Evolutionary conservation across 1,140 invertebrate species (phyloP).

Genomic region (Eufriesea mexicana): DNA sequence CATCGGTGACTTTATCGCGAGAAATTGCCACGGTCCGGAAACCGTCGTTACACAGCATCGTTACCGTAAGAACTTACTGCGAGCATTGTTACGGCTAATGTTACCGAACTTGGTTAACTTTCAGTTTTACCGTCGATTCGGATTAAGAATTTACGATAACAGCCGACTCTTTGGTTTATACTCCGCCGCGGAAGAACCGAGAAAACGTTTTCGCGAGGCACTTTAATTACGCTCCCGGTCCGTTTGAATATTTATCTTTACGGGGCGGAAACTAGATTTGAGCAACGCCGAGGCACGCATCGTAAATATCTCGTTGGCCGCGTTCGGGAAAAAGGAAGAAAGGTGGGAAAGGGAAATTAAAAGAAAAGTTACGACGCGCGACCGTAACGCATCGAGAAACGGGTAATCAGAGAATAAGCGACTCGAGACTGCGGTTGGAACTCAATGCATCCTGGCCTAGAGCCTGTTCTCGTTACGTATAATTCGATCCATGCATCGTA

Average conservation of each 20-base stretch:
- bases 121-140: slow-evolving; percentile 82
- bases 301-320: not conserved
- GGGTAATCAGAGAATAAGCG: slow-evolving; percentile 24
- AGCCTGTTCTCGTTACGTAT: slow-evolving; percentile 19
- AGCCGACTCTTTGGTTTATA: slow-evolving; percentile 69
- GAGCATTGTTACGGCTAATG: slow-evolving; percentile 81
- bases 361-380: too few relatives aligned
- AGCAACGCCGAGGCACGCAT: not conserved
- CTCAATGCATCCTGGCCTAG: slow-evolving; percentile 24
- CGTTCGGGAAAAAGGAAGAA: not conserved
- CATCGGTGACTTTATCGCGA: slow-evolving; percentile 82
- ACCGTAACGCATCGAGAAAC: not conserved
- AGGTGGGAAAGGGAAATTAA: not conserved
- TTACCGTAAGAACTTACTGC: slow-evolving; percentile 81
- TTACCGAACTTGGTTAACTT: slow-evolving; percentile 81
- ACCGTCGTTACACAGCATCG: slow-evolving; percentile 82
- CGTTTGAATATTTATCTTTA: slow-evolving; percentile 54
- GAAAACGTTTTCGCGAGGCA: slow-evolving; percentile 52
- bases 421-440: slow-evolving; percentile 41
- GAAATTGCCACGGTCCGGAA: slow-evolving; percentile 77
- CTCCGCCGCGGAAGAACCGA: slow-evolving; percentile 42
- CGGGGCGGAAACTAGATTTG: not conserved
- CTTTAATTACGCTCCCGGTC: slow-evolving; percentile 52
- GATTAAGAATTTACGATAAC: slow-evolving; percentile 83
- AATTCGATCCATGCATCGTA: slow-evolving; percentile 44